Conservation (phyloP, 2,113 vertebrate genomes). For the Chinchilla lanigera region DNA sequence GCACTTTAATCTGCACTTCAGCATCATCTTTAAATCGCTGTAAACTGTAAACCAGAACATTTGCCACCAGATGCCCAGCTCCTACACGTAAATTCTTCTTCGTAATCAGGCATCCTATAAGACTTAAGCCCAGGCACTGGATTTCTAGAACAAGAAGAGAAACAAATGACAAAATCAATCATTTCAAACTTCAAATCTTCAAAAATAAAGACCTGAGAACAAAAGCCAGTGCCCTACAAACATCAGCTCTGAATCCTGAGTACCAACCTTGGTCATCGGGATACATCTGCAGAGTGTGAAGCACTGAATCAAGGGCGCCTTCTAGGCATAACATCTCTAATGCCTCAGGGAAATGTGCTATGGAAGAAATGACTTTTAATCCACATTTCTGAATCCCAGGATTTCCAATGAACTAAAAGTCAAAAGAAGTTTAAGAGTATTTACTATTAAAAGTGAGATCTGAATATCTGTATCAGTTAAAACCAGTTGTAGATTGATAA, state of each 20-base stretch:
- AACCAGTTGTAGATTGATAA: neutral
- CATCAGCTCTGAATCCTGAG: neutral
- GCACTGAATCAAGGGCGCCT: slow-evolving; percentile 93
- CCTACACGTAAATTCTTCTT: slow-evolving; percentile 92
- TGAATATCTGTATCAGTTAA: slow-evolving; percentile 9
- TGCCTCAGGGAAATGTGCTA: slow-evolving; percentile 91
- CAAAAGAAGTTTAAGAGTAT: slow-evolving; percentile 34
- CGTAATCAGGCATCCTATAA: slow-evolving; percentile 90
- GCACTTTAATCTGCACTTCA: slow-evolving; percentile 92
- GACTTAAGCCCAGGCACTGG: slow-evolving; percentile 93
- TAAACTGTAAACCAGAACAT: slow-evolving; percentile 90
- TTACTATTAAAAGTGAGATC: slow-evolving; percentile 39
- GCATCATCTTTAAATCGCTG: slow-evolving; percentile 88
- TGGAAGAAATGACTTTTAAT: slow-evolving; percentile 89
- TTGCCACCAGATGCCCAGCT: slow-evolving; percentile 91
- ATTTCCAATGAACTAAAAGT: slow-evolving; percentile 93
- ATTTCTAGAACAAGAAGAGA: slow-evolving; percentile 89
- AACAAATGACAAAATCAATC: slow-evolving; percentile 9
- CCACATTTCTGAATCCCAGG: slow-evolving; percentile 92
- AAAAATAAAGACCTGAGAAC: neutral
- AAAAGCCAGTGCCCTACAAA: neutral
- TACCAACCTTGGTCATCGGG: slow-evolving; percentile 91
- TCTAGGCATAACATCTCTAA: slow-evolving; percentile 92
- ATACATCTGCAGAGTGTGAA: slow-evolving; percentile 96
- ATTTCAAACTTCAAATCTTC: slow-evolving; percentile 29